A percentile compares a stretch with the other conserved stretches of the same genome.
phyloP scores from a whole-genome alignment of 2,113 vertebrate genomes.

The Heptranchias perlo region DNA sequence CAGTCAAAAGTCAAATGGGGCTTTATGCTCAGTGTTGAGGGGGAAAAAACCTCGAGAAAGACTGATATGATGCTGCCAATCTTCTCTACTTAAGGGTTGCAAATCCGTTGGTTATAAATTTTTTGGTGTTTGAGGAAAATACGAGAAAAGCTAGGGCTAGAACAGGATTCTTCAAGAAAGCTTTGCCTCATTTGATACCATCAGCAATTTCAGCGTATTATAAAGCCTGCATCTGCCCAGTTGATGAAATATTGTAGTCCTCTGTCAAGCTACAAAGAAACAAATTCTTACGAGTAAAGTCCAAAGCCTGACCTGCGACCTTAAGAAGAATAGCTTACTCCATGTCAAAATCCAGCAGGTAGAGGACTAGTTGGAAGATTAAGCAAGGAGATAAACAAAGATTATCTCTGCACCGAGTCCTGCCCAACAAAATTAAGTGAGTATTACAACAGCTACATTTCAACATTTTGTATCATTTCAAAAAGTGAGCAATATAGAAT shows the following conservation, averaged over 20 bases:
- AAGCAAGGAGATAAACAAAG: neutral
- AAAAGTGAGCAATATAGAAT: neutral
- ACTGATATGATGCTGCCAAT: neutral
- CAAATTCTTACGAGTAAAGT: neutral
- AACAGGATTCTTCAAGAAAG: neutral
- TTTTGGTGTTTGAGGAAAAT: neutral
- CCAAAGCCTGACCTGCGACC: neutral
- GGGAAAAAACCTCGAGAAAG: neutral
- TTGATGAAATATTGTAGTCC: neutral
- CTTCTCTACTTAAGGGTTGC: neutral
- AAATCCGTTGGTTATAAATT: neutral
- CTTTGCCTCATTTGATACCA: neutral
- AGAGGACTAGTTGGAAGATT: neutral
- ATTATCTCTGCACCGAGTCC: neutral
- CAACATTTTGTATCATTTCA: too few species aligned
- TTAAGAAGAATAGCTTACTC: neutral
- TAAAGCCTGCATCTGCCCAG: constrained; percentile 3
- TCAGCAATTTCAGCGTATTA: neutral
- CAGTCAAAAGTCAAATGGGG: neutral
- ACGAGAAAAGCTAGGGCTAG: neutral
- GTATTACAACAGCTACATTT: neutral
- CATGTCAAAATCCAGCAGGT: neutral
- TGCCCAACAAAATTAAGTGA: neutral
- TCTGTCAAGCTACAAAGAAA: neutral
- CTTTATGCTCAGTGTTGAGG: neutral